Evolutionary conservation across 1,140 invertebrate genomes (phyloP).

Genomic region (Phenacoccus solenopsis): DNA sequence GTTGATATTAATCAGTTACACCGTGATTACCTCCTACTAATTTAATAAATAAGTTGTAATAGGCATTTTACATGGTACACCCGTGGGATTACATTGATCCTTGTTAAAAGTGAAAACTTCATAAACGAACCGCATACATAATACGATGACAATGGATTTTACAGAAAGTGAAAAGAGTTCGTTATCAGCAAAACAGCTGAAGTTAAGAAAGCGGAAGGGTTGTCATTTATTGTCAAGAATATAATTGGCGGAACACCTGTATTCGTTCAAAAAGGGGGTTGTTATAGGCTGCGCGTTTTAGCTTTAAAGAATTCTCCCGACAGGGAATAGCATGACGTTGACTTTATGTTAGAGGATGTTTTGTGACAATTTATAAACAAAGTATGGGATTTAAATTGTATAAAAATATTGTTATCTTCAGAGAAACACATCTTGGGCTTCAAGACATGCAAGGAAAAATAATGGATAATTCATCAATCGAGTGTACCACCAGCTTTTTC

Average conservation of each 20-base stretch:
- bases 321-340: no score
- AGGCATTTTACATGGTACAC: constrained; percentile 1
- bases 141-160: not conserved
- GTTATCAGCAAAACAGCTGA: constrained; percentile 1
- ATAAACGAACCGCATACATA: not conserved
- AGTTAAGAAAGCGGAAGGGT: constrained; percentile 1
- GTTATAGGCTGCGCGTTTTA: not conserved
- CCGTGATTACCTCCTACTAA: not conserved
- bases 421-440: no score
- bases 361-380: no score
- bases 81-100: not conserved
- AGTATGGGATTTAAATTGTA: no score
- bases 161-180: not conserved
- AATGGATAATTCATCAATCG: no score
- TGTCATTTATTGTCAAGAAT: constrained; percentile 2
- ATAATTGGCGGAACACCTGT: constrained; percentile 1
- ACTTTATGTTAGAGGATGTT: no score
- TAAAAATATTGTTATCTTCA: no score
- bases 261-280: not conserved
- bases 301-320: no score
- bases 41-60: constrained; percentile 4
- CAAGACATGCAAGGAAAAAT: no score
- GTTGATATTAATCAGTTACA: not conserved
- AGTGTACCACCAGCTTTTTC: not conserved
- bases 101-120: constrained; percentile 3